Conservation (phyloP, 2,113 vertebrate species). For the Rhipidura dahli region DNA sequence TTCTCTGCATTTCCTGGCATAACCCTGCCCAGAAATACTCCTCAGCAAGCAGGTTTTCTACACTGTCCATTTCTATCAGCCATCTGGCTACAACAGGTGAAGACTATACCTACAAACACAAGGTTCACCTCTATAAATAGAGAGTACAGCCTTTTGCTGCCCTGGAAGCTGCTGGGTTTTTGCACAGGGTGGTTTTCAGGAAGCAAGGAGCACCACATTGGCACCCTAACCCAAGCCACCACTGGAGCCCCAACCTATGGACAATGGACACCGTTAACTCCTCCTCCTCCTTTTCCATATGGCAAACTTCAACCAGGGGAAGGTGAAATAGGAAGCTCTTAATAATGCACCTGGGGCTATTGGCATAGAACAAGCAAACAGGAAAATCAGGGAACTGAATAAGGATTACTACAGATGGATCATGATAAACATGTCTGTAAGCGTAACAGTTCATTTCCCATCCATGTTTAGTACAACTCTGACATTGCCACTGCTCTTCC, state of each 20-base stretch:
- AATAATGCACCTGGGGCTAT: neutral
- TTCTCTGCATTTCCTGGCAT: neutral
- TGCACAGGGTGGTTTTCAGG: neutral
- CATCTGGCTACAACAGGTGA: neutral
- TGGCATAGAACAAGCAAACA: neutral
- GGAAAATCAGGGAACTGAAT: neutral
- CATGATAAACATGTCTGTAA: neutral
- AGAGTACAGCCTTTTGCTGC: neutral
- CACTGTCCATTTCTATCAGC: neutral
- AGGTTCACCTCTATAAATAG: neutral
- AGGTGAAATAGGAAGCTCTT: neutral
- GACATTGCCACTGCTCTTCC: neutral
- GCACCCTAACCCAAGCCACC: neutral
- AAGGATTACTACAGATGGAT: neutral
- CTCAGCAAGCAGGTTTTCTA: neutral
- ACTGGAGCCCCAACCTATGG: neutral
- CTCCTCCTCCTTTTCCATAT: neutral
- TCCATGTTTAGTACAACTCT: neutral
- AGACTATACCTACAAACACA: neutral
- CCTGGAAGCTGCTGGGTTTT: neutral
- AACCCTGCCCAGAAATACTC: neutral
- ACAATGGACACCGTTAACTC: neutral
- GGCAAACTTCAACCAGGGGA: neutral
- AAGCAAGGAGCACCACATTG: neutral
- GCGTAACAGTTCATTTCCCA: neutral